Evolutionary conservation across 2,888 invertebrate genomes (phyloP), one percentile per base, ranked within the genome.

Genomic region (Acronicta psi): DNA sequence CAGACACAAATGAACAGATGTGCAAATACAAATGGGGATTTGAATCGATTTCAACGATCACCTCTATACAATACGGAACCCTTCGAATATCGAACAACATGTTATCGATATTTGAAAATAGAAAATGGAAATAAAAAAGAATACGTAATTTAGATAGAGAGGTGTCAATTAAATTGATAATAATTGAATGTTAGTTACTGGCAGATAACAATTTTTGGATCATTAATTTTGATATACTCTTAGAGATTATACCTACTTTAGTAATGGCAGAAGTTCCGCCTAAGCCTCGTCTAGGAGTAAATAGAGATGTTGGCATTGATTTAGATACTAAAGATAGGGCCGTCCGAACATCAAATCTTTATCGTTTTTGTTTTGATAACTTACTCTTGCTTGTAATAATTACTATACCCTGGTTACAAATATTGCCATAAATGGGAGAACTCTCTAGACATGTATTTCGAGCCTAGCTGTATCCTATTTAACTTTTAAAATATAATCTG

Each of bases 161-260:
- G 49, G 57, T 69, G 73, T 68, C 69, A 75, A 78, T 76, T 76
- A 78, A 63, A 70, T 58, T 55, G 78, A 73, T 76, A 73, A 67
- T 55, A 18, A 29, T 34, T 8, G 44, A 14, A 72, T 65, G 67
- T 74, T 58, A 67, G 72, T 2, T 37, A 18, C 17, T 36, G 11
- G 37, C 25, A 18, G 2, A 14, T 51, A 59, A 63, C 43, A n/a
- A 14, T 49, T 57, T 41, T 57, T 8, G 50, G 47, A 31, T 41
- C 56, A 52, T 70, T 62, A 55, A 56, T 38, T 59, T 40, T 45
- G 11, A 43, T 38, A 20, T 16, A 25, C 8, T 17, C n/a, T 16
- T 17, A 42, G 20, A 18, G 34, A 25, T 23, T 37, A 51, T 44
- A 44, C 40, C 18, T 10, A 16, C 11, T 47, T 34, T n/a, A 1